These are phyloP conservation scores for Hylia prasina DNA, from an alignment of 2,113 vertebrate genomes.

Conservation along the genomic window DNA sequence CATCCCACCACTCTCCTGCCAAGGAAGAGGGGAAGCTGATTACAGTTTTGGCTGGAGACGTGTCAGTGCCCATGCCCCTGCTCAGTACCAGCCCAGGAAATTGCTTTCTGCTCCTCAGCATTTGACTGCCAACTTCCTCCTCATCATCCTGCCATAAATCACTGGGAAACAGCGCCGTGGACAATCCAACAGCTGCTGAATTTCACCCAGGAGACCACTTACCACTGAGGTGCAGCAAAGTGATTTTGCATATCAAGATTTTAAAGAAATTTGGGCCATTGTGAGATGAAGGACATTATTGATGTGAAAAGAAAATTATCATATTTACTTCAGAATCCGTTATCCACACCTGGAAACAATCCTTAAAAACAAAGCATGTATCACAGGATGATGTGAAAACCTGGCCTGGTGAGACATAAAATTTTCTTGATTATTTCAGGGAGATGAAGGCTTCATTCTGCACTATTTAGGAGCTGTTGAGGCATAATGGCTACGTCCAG, in stretches of 20 bases:
- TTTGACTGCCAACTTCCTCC: background rate
- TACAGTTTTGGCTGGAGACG: background rate
- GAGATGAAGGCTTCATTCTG: background rate
- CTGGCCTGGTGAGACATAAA: background rate
- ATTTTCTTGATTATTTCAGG: background rate
- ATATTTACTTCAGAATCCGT: background rate
- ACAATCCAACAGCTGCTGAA: background rate
- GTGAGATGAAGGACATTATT: background rate
- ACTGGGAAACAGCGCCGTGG: background rate
- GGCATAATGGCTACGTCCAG: background rate
- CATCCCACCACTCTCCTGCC: background rate
- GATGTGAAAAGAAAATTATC: background rate
- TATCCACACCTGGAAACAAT: background rate
- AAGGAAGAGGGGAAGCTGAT: background rate
- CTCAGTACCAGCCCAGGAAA: background rate
- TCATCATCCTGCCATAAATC: background rate
- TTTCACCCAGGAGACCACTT: background rate
- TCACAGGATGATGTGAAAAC: background rate
- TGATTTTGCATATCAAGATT: background rate
- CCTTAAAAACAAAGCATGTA: background rate
- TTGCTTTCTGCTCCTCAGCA: background rate
- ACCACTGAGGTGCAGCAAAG: background rate
- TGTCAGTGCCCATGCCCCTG: fast-evolving
- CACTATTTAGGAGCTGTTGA: background rate
- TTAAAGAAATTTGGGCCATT: background rate